Conservation (phyloP, 1,140 invertebrate species). For the Scaptodrosophila lebanonensis region DNA sequence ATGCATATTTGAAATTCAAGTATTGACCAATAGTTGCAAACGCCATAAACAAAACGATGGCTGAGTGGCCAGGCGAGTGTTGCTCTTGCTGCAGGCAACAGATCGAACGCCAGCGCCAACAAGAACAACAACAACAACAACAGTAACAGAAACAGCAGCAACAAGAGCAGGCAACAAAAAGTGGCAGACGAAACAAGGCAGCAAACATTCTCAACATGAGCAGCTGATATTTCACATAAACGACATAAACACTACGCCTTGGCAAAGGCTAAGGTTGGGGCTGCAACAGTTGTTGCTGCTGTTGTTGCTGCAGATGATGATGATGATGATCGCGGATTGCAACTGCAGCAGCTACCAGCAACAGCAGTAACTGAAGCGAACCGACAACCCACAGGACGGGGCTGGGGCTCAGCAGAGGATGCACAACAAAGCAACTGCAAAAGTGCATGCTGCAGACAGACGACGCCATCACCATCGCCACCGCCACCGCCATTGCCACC, state of each 20-base stretch:
- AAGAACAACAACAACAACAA: conserved; percentile 33
- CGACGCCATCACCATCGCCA: conserved; percentile 7
- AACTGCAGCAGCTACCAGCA: conserved; percentile 35
- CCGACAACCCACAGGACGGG: no score
- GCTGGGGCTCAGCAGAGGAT: conserved; percentile 47
- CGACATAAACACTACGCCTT: conserved; percentile 66
- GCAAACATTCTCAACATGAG: conserved; percentile 71
- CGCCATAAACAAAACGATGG: conserved; percentile 65
- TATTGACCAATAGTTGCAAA: conserved; percentile 65
- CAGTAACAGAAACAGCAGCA: background rate
- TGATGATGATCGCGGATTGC: conserved; percentile 37
- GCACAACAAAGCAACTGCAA: conserved; percentile 59
- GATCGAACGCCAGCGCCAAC: conserved; percentile 42
- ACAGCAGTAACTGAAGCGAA: conserved; percentile 19
- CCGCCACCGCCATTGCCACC: conserved; percentile 57
- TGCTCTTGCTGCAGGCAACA: no score
- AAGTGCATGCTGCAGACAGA: conserved; percentile 31
- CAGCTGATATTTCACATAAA: conserved; percentile 76
- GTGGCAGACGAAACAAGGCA: conserved; percentile 64
- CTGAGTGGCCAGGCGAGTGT: conserved; percentile 25
- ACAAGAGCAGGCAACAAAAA: conserved; percentile 36
- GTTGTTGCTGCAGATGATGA: conserved; percentile 30
- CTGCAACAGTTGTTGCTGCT: conserved; percentile 39
- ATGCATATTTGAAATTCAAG: conserved; percentile 65
- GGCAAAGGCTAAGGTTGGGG: conserved; percentile 30